Evolutionary conservation across 2,113 vertebrate genomes (phyloP).

Genomic region (Xenotilapia caudafasciata): DNA sequence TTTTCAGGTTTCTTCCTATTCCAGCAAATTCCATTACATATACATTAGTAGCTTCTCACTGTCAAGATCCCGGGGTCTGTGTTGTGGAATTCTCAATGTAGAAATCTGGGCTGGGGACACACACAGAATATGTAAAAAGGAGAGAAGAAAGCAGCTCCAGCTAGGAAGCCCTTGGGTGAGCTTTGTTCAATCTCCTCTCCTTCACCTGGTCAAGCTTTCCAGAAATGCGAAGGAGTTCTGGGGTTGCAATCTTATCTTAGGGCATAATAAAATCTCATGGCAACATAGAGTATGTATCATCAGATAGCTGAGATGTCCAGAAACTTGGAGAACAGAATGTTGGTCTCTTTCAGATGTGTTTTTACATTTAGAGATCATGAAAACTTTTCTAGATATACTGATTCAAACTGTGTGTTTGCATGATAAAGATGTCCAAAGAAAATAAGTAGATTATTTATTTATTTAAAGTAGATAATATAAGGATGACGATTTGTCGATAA

Average conservation of each 20-base stretch:
- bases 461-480: neutral
- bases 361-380: neutral
- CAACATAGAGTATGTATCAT: neutral
- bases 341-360: neutral
- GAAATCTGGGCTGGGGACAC: neutral
- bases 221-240: neutral
- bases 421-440: neutral
- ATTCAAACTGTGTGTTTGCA: neutral
- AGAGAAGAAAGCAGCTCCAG: constrained; percentile 10
- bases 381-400: neutral
- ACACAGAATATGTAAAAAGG: constrained; percentile 4
- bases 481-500: neutral
- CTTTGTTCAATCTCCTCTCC: constrained; percentile 34
- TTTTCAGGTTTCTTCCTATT: neutral
- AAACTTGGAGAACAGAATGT: neutral
- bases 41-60: neutral
- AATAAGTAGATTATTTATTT: neutral
- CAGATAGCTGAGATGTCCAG: neutral
- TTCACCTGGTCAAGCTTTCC: neutral
- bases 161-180: constrained; percentile 8
- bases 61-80: neutral
- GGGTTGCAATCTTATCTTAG: neutral
- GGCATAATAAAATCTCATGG: constrained; percentile 13
- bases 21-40: neutral
- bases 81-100: neutral